Evolutionary conservation across 1,140 invertebrate genomes (phyloP).

Genomic region (Whitmania pigra): DNA sequence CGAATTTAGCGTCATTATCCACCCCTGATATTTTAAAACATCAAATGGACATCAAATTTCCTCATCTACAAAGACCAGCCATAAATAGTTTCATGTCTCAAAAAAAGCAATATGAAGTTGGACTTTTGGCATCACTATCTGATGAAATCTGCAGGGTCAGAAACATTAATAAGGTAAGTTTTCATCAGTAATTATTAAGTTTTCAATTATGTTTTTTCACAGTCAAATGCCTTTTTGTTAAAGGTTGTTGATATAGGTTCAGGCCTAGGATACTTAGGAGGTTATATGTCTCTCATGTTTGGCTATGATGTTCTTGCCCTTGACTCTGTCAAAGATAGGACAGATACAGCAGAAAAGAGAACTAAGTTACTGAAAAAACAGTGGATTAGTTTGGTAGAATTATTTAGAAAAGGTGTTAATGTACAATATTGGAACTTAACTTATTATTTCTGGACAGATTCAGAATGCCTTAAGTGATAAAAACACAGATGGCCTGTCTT

Average conservation of each 20-base stretch:
- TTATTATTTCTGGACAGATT: neutral
- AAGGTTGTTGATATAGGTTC: conserved; percentile 67
- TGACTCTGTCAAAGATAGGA: conserved; percentile 56
- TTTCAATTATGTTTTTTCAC: neutral
- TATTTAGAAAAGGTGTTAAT: neutral
- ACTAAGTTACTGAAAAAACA: conserved; percentile 43
- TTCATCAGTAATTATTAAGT: neutral
- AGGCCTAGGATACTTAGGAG: conserved; percentile 70
- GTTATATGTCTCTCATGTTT: conserved; percentile 55
- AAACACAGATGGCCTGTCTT: neutral
- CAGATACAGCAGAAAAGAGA: conserved; percentile 51
- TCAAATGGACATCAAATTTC: neutral
- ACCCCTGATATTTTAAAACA: neutral
- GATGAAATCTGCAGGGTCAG: conserved; percentile 35
- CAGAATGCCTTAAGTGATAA: conserved; percentile 9
- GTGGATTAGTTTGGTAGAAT: conserved; percentile 30
- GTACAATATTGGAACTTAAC: neutral
- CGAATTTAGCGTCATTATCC: neutral
- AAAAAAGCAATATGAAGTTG: conserved; percentile 73
- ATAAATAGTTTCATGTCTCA: conserved; percentile 53
- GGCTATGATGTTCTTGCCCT: conserved; percentile 61
- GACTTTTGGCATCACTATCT: conserved; percentile 48
- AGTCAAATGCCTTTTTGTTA: conserved; percentile 7
- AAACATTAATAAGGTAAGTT: conserved; percentile 45
- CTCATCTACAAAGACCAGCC: neutral